Conservation (phyloP, 2,888 invertebrate genomes). For the Trissoscelio sp. region DNA sequence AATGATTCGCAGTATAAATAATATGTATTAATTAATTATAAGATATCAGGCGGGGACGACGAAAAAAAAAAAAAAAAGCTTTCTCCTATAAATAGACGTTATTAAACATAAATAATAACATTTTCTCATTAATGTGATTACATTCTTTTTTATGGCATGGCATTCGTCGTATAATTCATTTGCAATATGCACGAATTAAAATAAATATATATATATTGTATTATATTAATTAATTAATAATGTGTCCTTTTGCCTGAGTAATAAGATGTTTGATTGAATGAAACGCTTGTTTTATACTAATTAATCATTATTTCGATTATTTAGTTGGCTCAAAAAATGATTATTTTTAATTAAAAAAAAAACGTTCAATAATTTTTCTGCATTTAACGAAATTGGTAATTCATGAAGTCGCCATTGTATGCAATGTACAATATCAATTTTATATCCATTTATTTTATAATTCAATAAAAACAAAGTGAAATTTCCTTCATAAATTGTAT, state of each 20-base stretch:
- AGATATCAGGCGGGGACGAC: no score
- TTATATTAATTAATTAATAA: constrained; percentile 49
- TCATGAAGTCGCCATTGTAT: constrained; percentile 10
- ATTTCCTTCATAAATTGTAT: constrained; percentile 15
- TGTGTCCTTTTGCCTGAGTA: constrained; percentile 3
- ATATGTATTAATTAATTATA: constrained; percentile 55
- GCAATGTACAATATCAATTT: constrained; percentile 24
- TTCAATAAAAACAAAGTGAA: constrained; percentile 35
- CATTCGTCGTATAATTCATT: constrained; percentile 22
- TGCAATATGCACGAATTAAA: constrained; percentile 25
- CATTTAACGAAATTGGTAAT: background rate
- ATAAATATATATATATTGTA: constrained; percentile 48
- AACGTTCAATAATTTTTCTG: no score
- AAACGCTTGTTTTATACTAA: constrained; percentile 25
- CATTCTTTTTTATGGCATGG: constrained; percentile 43
- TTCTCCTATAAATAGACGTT: constrained; percentile 38
- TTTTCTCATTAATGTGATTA: constrained; percentile 58
- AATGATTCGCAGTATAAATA: constrained; percentile 49
- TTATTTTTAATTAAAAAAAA: no score
- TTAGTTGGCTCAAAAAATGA: no score
- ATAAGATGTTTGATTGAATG: constrained; percentile 53
- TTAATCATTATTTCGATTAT: constrained; percentile 24
- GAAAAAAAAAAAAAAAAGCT: constrained; percentile 21
- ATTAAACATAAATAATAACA: constrained; percentile 54
- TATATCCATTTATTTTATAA: constrained; percentile 32